Percentiles rank a stretch among this genome's conserved stretches.
Conservation (phyloP, 2,888 invertebrate species). For the Drosophila austrosaltans region DNA sequence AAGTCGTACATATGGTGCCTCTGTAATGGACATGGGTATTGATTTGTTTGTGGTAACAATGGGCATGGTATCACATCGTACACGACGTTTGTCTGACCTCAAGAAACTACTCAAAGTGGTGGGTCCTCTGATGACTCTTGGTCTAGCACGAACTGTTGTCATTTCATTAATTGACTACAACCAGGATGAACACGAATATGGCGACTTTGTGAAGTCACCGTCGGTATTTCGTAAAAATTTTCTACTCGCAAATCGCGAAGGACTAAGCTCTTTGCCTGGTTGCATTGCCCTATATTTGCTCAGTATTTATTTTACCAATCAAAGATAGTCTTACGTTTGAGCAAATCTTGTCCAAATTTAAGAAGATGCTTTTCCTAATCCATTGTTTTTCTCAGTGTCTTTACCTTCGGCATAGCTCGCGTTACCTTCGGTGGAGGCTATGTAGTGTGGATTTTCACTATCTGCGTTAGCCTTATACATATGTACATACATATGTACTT, state of each 20-base stretch:
- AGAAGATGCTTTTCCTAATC: slow-evolving; percentile 68
- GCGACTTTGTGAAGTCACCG: slow-evolving; percentile 89
- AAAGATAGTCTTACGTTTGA: slow-evolving; percentile 62
- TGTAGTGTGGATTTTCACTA: slow-evolving; percentile 89
- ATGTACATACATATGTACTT: slow-evolving; percentile 79
- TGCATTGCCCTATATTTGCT: slow-evolving; percentile 93
- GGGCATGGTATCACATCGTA: slow-evolving; percentile 88
- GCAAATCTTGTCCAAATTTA: slow-evolving; percentile 69
- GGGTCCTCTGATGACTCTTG: slow-evolving; percentile 85
- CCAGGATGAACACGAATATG: slow-evolving; percentile 96
- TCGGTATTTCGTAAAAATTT: slow-evolving; percentile 85
- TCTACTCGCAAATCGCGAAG: slow-evolving; percentile 94
- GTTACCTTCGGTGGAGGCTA: slow-evolving; percentile 93
- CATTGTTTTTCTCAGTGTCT: slow-evolving; percentile 84
- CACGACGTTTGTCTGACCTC: slow-evolving; percentile 53
- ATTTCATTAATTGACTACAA: slow-evolving; percentile 90
- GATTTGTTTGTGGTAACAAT: slow-evolving; percentile 93
- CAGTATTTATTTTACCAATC: slow-evolving; percentile 87
- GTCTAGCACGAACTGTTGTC: slow-evolving; percentile 86
- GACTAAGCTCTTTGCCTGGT: slow-evolving; percentile 92
- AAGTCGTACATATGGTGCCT: slow-evolving; percentile 92
- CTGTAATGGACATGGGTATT: slow-evolving; percentile 98
- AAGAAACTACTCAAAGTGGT: slow-evolving; percentile 74
- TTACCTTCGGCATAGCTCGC: slow-evolving; percentile 88
- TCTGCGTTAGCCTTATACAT: slow-evolving; percentile 85